Base-by-base conservation (phyloP, 1,140 invertebrate genomes). In the Pinna nobilis region DNA sequence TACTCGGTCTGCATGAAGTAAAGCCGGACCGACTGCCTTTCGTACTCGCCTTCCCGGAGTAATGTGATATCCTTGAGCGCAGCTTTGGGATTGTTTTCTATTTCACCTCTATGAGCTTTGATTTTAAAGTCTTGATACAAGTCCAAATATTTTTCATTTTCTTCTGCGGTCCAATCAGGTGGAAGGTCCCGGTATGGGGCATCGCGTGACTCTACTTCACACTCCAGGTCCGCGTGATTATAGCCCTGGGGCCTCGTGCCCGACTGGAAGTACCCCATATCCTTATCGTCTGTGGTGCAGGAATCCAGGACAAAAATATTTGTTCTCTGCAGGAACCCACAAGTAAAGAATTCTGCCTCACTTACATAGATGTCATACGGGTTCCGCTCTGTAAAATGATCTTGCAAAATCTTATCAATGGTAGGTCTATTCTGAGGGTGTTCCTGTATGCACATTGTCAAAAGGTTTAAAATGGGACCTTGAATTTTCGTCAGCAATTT, bases 221-320 rank as follows among this genome's bases (percentile, higher is more conserved):
- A 76, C 6, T 32, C 39, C 35, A 76, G 57, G 53, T 63, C 25
- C 0, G 18, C 11, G 47, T 76, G 68, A 39, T 72, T 64, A 30
- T 76, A 76, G 9, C 74, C 74, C 15, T 44, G 25, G 35, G 74
- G 74, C 28, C 37, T 33, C 9, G 30, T 51, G 4, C n/a, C 32
- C 3, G 71, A 61, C 28, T 74, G 23, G 20, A 59, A 63, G 33
- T 50, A 74, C 2, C 71, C 71, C 2, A 35, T 33, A n/a, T 35
- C 60, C 18, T 41, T 59, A 30, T 57, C 32, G n/a, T n/a, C n/a
- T 11, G 39, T 44, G 3, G 51, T 70, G 20, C 50, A 73, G 3
- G 75, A 69, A 61, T 77, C 75, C 4, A 70, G 70, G 18, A 77
- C 70, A 59, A 69, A 77, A 39, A 77, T 77, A n/a, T 73, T 55